Evolutionary conservation across 2,797 vertebrate genomes (phyloP), one percentile per base, ranked within the genome.

Genomic region (Hippocampus kuda): DNA sequence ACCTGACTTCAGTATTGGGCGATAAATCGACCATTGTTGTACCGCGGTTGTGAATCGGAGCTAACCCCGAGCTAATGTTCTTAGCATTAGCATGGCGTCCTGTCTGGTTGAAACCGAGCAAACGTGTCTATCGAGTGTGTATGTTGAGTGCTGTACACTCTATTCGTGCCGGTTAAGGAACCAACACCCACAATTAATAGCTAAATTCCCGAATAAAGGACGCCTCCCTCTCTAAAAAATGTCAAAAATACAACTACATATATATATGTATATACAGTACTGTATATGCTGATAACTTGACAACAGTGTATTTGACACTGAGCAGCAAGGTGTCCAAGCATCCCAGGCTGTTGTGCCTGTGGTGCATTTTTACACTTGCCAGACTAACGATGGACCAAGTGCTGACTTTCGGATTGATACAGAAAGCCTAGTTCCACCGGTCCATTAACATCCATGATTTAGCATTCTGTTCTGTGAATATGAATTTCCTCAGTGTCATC

Each of bases 391-490:
- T 87, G 89, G 88, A 86, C 86, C 81, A 69, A 89, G 90, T 91
- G 86, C 90, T 91, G 82, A 41, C 82, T 87, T 89, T 88, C 77
- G 77, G 7, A 20, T 67, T 59, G 0, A 12, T 0, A 16, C 73
- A 81, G 83, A 86, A 85, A 79, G 72, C 0, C 66, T 69, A 85
- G 88, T 90, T 91, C 89, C 90, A 90, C 88, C 89, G 88, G 88
- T 89, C 82, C 86, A 87, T 76, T 83, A 7, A 89, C 88, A 91
- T 11, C 5, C 4, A 3, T 2, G 1, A 0, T 16, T 3, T 0
- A 9, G 24, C 0, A 1, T 0, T 4, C 2, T 15, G 1, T 20
- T 3, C 22, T 6, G 22, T 3, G 41, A 4, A 54, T 13, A 10
- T 1, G 5, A 2, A 8, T 1, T 59, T 0, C 0, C 53, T 24